Evolutionary conservation across 2,888 invertebrate genomes (phyloP), one percentile per base, ranked within the genome.

Genomic region (Leuctra nigra): DNA sequence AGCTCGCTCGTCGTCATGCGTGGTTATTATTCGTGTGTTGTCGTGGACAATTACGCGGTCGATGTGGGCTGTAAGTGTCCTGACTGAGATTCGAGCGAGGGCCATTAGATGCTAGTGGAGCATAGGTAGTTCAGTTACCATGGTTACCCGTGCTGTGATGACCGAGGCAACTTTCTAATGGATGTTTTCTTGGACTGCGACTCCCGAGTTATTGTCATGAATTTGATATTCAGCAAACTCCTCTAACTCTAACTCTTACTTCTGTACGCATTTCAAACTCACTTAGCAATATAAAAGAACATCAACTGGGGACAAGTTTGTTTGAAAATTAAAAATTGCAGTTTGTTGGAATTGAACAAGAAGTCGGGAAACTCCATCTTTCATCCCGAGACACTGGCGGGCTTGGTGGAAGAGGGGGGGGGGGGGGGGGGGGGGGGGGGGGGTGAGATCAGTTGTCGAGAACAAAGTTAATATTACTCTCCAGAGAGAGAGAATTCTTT

Each of bases 281-380:
- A 23, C 23, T 44, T 44, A 44, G 20, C 44, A 44, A 23, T 22
- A 44, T 44, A 20, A 44, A 44, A 44, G 20, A 7, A n/a, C 22
- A 16, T 20, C 22, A n/a, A 22, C 23, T 20, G 22, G 2, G 23
- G 23, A 4, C 23, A 23, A 35, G 11, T 29, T 50, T 50, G 50
- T 33, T 50, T 29, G 50, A 50, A 48, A 50, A 50, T 50, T 50
- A 50, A 50, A 33, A 50, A 50, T 50, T 33, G 50, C 33, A 33
- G 29, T 50, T 50, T 50, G 50, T 22, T 20, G 35, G 50, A 50
- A 50, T 20, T 29, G 50, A 50, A 33, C 33, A 50, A 48, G 36
- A 35, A 35, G 50, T 18, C 4, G 33, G 18, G 20, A 50, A 50
- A 50, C 35, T 50, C 44, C 22, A 44, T 44, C 44, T 3, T 50